Evolutionary conservation across 2,113 vertebrate genomes (phyloP).

Genomic region (Corydoras maculifer): DNA sequence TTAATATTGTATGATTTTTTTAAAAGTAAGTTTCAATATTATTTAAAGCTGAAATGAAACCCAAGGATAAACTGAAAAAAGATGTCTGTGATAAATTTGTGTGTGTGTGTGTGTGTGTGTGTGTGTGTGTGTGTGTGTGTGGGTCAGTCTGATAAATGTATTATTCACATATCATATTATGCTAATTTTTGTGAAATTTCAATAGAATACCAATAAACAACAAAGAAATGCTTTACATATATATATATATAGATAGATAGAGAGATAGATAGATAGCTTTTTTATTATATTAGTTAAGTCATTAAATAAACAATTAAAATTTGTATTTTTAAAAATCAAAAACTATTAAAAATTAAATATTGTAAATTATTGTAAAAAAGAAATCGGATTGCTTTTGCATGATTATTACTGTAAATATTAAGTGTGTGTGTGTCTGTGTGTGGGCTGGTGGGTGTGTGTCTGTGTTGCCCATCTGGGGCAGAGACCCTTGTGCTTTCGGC

Average conservation of each 20-base stretch:
- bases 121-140: rapidly evolving
- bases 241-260: background rate
- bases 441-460: constrained; percentile 15
- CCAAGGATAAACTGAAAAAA: too few relatives aligned
- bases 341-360: background rate
- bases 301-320: background rate
- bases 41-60: too few relatives aligned
- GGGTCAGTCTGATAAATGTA: too few relatives aligned
- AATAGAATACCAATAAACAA: background rate
- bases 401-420: background rate
- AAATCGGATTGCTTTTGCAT: background rate
- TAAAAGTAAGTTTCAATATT: too few relatives aligned
- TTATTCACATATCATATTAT: too few relatives aligned
- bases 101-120: too few relatives aligned
- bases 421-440: constrained; percentile 15
- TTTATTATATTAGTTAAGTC: background rate
- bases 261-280: background rate
- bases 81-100: too few relatives aligned
- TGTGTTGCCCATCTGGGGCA: constrained; percentile 49
- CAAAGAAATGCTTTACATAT: background rate
- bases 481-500: constrained; percentile 56
- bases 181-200: too few relatives aligned
- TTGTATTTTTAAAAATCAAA: background rate
- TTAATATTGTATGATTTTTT: too few relatives aligned
- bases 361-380: background rate